These are phyloP conservation scores for Magallana nippona DNA, from an alignment of 2,888 invertebrate species.

Conservation along the genomic window DNA sequence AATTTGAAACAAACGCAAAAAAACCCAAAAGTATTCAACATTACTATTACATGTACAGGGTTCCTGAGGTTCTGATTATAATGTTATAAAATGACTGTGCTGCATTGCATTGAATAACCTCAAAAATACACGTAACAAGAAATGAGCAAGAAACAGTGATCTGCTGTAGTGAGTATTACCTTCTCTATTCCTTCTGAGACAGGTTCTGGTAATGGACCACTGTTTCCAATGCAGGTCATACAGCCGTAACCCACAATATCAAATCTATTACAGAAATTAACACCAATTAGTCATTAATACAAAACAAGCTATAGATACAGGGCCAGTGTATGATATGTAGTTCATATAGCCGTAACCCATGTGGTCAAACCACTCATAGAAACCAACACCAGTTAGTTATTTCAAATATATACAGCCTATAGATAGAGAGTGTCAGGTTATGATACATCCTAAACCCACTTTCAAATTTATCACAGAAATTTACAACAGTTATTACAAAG, in stretches of 20 bases:
- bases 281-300: not conserved
- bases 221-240: slow-evolving; percentile 99
- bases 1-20: too few relatives aligned
- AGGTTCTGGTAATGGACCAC: slow-evolving; percentile 94
- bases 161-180: slow-evolving; percentile 79
- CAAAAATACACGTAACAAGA: too few relatives aligned
- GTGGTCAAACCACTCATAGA: slow-evolving; percentile 74
- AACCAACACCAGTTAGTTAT: not conserved
- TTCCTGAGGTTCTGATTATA: too few relatives aligned
- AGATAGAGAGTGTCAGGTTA: not conserved
- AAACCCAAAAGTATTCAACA: too few relatives aligned
- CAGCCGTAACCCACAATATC: slow-evolving; percentile 99
- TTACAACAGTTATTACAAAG: too few relatives aligned
- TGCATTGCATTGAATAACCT: too few relatives aligned
- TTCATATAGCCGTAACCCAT: slow-evolving; percentile 87
- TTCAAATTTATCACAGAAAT: too few relatives aligned
- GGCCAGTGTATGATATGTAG: slow-evolving; percentile 82
- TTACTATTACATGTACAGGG: too few relatives aligned
- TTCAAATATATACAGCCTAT: not conserved
- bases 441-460: not conserved
- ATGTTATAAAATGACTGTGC: too few relatives aligned
- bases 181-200: slow-evolving; percentile 95
- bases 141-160: too few relatives aligned
- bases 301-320: not conserved
- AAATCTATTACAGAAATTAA: slow-evolving; percentile 82